Evolutionary conservation across 2,797 vertebrate genomes (phyloP).

Genomic region (Fratercula arctica): DNA sequence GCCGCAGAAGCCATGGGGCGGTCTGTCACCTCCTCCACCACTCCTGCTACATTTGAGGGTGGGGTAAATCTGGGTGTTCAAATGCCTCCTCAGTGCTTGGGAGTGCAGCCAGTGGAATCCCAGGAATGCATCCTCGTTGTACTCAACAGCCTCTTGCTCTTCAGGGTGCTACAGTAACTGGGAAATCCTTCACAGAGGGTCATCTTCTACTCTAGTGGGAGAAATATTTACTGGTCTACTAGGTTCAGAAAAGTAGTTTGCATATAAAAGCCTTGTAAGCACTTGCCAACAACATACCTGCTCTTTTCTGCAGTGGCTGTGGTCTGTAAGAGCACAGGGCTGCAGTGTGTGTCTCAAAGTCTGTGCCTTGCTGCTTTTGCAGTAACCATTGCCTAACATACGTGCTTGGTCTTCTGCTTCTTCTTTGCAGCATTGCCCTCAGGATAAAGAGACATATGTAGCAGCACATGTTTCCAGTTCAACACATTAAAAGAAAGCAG

Average conservation of each 20-base stretch:
- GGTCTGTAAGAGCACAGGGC: background rate
- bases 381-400: background rate
- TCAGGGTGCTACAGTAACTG: background rate
- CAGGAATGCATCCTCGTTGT: background rate
- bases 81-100: background rate
- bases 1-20: background rate
- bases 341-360: background rate
- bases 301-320: background rate
- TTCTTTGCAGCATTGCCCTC: background rate
- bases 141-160: background rate
- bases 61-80: background rate
- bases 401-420: background rate
- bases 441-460: background rate
- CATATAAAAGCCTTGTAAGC: background rate
- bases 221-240: background rate
- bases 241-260: background rate
- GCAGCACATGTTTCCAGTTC: background rate
- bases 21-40: background rate
- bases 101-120: background rate
- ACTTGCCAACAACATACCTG: background rate
- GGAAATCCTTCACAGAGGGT: background rate
- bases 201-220: background rate
- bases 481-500: background rate
- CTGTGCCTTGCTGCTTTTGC: background rate
- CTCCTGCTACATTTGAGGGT: background rate